Base-by-base conservation (phyloP, 2,113 vertebrate species). In the Triplophysa tibetana region DNA sequence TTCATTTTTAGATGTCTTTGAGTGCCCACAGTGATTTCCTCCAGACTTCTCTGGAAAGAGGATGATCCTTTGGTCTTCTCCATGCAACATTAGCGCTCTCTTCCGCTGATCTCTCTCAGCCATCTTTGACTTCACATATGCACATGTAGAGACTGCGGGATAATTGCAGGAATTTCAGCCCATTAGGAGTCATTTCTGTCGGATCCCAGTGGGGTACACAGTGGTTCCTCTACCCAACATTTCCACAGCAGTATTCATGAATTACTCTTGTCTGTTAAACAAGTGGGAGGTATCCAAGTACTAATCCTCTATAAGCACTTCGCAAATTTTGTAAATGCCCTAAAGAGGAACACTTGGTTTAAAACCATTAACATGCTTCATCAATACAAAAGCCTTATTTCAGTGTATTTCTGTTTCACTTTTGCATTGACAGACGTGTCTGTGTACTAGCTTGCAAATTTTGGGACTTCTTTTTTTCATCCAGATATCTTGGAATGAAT, bases 101-200 rank as follows among this genome's bases (percentile, higher is more conserved):
- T 79, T 67, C 67, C 80, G 67, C 63, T 54, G n/a, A 68, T 62
- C 76, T 77, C 79, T 21, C 65, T 60, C 45, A 38, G 23, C 41
- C 43, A 19, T 58, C 24, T 24, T 65, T 38, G 43, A 2, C 56
- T 63, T 70, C 68, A 78, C 77, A 67, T 82, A 84, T 68, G 80
- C 82, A 75, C 85, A 78, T 82, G 33, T 38, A 73, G 78, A 73
- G 26, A 50, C 33, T 41, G 70, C 12, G 43, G 33, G 81, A 80
- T 85, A 85, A 85, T 85, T 79, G 52, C 76, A 76, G 41, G 72
- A 66, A 58, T 24, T 81, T 79, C 65, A 78, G 73, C n/a, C 64
- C 60, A 85, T 85, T 87, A 79, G 54, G 56, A 61, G 63, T 61
- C 9, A 23, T 75, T 84, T 78, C 29, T 29, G 67, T 79, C 70